phyloP scores from a whole-genome alignment of 2,888 invertebrate species.

The Petrolisthes cinctipes region DNA sequence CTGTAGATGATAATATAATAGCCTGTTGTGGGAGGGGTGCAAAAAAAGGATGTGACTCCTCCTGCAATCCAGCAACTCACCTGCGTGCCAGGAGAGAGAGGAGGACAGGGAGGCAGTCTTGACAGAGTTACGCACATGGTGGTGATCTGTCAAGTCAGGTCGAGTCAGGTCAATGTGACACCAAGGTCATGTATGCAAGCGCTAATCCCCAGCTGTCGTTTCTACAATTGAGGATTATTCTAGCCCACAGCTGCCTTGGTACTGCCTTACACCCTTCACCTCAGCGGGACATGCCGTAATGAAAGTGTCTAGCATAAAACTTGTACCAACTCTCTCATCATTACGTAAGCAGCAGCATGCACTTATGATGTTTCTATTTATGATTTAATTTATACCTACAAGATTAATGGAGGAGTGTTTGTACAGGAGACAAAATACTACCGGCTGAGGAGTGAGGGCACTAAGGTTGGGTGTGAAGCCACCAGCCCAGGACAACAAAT shows the following conservation, averaged over 20 bases:
- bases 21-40: constrained; percentile 23
- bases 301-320: constrained; percentile 17
- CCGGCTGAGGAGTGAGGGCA: constrained; percentile 28
- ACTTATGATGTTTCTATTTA: not conserved
- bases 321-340: constrained; percentile 6
- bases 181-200: constrained; percentile 48
- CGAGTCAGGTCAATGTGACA: constrained; percentile 61
- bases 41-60: constrained; percentile 34
- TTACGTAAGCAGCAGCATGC: constrained; percentile 25
- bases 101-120: constrained; percentile 65
- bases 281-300: constrained; percentile 34
- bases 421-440: constrained; percentile 28
- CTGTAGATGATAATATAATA: constrained; percentile 35
- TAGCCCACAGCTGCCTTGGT: constrained; percentile 39
- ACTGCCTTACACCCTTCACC: constrained; percentile 43
- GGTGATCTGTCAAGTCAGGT: constrained; percentile 64
- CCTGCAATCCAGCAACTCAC: constrained; percentile 61
- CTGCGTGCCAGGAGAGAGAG: constrained; percentile 66
- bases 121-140: constrained; percentile 65
- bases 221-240: constrained; percentile 51
- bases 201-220: constrained; percentile 56
- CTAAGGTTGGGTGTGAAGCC: constrained; percentile 42
- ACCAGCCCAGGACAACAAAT: constrained; percentile 38
- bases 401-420: not conserved
- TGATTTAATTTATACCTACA: constrained; percentile 4